Conservation (phyloP, 2,888 invertebrate species). For the Flexamia atlantica region DNA sequence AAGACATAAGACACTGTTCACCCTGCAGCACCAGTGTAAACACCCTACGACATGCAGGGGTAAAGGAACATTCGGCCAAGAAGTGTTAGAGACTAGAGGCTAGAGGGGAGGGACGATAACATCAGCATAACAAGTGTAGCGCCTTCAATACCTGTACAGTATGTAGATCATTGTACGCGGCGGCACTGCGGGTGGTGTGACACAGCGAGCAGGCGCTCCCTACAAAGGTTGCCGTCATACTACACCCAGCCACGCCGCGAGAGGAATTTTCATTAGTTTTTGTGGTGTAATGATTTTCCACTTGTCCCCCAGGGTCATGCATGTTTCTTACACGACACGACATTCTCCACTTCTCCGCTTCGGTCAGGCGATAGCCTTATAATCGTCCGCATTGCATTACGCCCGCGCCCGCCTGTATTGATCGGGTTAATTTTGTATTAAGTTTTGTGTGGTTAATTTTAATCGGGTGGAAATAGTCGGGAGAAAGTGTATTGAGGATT, state of each 20-base stretch:
- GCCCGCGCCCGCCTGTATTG: not conserved
- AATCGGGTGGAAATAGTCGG: no score
- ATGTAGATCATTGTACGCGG: slow-evolving; percentile 56
- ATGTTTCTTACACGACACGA: slow-evolving; percentile 56
- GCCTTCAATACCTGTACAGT: slow-evolving; percentile 60
- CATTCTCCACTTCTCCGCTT: slow-evolving; percentile 60
- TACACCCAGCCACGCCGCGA: slow-evolving; percentile 8
- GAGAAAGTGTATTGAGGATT: no score
- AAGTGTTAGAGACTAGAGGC: slow-evolving; percentile 1
- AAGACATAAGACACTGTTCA: not conserved
- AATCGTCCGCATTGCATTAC: slow-evolving; percentile 39
- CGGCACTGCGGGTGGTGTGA: slow-evolving; percentile 22
- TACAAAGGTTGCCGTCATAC: slow-evolving; percentile 2
- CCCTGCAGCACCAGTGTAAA: not conserved
- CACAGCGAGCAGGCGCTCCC: slow-evolving; percentile 37
- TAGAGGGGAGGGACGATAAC: slow-evolving; percentile 17
- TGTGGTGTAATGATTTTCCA: slow-evolving; percentile 62
- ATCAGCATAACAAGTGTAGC: slow-evolving; percentile 32
- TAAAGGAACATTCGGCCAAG: not conserved
- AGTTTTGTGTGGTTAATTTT: not conserved
- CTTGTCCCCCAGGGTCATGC: slow-evolving; percentile 57
- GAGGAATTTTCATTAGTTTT: slow-evolving; percentile 60
- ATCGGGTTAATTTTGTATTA: not conserved
- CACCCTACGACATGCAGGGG: slow-evolving; percentile 6
- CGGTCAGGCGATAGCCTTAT: slow-evolving; percentile 51